Base-by-base conservation (phyloP, 2,113 vertebrate genomes). In the Stegastes partitus region DNA sequence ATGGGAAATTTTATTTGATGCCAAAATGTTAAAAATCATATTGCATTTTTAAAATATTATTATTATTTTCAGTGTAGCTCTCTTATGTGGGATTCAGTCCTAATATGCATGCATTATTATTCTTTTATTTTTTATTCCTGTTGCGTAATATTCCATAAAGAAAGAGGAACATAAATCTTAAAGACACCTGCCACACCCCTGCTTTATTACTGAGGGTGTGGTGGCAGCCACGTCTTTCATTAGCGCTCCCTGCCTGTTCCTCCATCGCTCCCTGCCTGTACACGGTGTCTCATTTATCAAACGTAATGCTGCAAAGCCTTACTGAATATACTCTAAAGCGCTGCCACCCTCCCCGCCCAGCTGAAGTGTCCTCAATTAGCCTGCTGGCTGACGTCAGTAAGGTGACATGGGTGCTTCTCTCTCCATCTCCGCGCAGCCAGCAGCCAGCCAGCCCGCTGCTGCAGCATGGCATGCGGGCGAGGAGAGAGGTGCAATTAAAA, bases 331-430 rank as follows among this genome's bases (percentile, higher is more conserved):
- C 50, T 54, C 45, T 55, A 49, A 55, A 62, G 18, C 37, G 9
- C 81, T 15, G 51, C 26, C 59, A 11, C 84, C 86, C 89, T 68
- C 86, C 89, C 83, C 86, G 2, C 84, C 83, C 68, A 68, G 77
- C 59, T 25, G 1, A 25, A 82, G 83, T 84, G 91, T 87, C 90
- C 90, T 91, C 90, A 92, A 91, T 93, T 91, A 91, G 86, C 90
- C 89, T 72, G 74, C 72, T 45, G 74, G 62, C 31, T 94, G 92
- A 95, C 93, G 93, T 94, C 92, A 93, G 83, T 87, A 89, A 94
- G 89, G 91, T 88, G 88, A 93, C 90, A 89, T 88, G 88, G 81
- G 83, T 47, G 87, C 77, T 66, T 74, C 54, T 83, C 47, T 65
- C 26, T 66, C 59, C 66, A 55, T 59, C 62, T 56, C 51, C 14